Conservation (phyloP, 2,113 vertebrate genomes). For the Macaca mulatta region DNA sequence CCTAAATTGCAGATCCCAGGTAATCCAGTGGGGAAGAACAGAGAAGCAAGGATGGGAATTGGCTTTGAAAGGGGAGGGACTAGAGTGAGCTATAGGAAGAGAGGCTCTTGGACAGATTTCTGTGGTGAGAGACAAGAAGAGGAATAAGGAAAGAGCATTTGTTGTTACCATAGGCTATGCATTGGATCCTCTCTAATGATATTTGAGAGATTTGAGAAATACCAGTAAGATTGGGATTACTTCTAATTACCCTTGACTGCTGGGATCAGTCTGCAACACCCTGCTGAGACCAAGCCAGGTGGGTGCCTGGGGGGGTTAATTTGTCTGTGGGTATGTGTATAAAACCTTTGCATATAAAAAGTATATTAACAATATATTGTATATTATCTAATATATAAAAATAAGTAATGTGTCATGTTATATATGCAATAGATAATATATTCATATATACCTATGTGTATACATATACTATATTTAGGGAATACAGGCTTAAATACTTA, state of each 20-base stretch:
- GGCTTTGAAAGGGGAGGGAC: background rate
- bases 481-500: background rate
- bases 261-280: background rate
- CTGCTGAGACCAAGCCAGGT: background rate
- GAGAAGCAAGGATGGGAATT: background rate
- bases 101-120: background rate
- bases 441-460: background rate
- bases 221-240: background rate
- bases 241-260: conserved; percentile 24
- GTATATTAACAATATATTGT: background rate
- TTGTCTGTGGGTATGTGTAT: no score
- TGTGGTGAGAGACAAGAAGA: background rate
- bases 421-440: background rate
- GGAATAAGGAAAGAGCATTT: background rate
- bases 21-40: background rate
- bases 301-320: no score
- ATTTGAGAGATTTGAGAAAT: background rate
- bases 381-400: background rate
- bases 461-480: background rate
- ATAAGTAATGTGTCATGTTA: no score
- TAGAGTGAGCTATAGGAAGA: background rate
- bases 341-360: background rate
- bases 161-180: background rate
- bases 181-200: background rate
- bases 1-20: background rate